These are phyloP conservation scores for Camponotus floridanus DNA, from an alignment of 1,140 invertebrate genomes.

Conservation along the genomic window DNA sequence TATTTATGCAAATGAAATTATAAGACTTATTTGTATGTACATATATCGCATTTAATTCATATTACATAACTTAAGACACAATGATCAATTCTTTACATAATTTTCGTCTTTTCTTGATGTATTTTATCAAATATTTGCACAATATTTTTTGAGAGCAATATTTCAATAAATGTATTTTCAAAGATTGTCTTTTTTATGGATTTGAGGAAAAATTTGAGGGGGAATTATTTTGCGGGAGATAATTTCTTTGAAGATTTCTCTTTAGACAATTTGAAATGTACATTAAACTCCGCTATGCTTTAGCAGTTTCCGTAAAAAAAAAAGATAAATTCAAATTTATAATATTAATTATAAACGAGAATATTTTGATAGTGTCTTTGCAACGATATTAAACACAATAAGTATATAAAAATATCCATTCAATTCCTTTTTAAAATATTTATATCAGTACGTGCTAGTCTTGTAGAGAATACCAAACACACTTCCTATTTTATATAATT, in stretches of 20 bases:
- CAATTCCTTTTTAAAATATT: neutral
- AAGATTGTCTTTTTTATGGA: neutral
- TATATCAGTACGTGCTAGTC: neutral
- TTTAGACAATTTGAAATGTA: neutral
- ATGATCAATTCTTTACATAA: neutral
- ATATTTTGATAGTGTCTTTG: neutral
- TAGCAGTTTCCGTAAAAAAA: neutral
- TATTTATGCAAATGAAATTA: constrained; percentile 33
- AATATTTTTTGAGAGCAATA: neutral
- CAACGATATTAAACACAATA: neutral
- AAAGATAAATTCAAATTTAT: neutral
- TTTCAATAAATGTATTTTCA: neutral
- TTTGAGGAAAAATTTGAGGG: neutral
- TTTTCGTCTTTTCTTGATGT: neutral
- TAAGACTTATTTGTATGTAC: constrained; percentile 52
- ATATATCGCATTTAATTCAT: constrained; percentile 6
- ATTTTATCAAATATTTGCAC: neutral
- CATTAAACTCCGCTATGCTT: constrained; percentile 9
- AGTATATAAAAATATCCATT: constrained; percentile 20
- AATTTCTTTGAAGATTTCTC: neutral
- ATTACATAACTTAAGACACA: neutral
- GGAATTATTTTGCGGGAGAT: neutral
- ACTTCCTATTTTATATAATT: constrained; percentile 6
- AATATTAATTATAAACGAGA: neutral
- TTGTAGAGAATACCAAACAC: constrained; percentile 11